Evolutionary conservation across 2,888 invertebrate species (phyloP), one percentile per base, ranked within the genome.

Genomic region (Latheticus oryzae): DNA sequence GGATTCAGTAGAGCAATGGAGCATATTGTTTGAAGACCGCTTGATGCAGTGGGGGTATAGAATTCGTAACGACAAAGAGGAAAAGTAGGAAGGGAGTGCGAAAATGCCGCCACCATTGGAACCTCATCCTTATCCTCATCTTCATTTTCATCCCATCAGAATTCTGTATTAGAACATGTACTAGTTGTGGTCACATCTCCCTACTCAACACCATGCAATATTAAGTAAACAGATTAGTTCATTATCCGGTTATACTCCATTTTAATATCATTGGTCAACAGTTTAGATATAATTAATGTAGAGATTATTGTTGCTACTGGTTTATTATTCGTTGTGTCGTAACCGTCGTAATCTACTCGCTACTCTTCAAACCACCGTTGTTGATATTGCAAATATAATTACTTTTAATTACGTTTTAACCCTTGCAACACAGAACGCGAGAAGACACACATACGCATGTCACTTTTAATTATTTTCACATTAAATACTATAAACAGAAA

Each of bases 181-280:
- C 54, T 60, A 60, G 53, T 24, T 60, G 57, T 37, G 68, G 63
- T 58, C 66, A 58, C 63, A 65, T 66, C 64, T 60, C 58, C 48
- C 51, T 61, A 65, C 66, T 65, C 66, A 67, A 64, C 67, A 64
- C 70, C 65, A 63, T 67, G 68, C 70, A 71, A 71, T 74, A 73
- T 71, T 70, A 73, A 73, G 73, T 73, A 74, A 74, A 73, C 73
- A 73, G 74, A 74, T 74, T 75, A 75, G 73, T 72, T 70, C 69
- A 73, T 73, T 70, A 73, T 73, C 73, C 72, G 67, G 68, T 73
- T 72, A 71, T 70, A 67, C 67, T 70, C 69, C 62, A 67, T 70
- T 70, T 69, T 73, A 75, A 74, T 74, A 72, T 72, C 71, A 72
- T 72, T 69, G 75, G 75, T 75, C 75, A 75, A 74, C 72, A 75